These are phyloP conservation scores for Tragelaphus oryx DNA, from an alignment of 2,797 vertebrate genomes.

Conservation along the genomic window DNA sequence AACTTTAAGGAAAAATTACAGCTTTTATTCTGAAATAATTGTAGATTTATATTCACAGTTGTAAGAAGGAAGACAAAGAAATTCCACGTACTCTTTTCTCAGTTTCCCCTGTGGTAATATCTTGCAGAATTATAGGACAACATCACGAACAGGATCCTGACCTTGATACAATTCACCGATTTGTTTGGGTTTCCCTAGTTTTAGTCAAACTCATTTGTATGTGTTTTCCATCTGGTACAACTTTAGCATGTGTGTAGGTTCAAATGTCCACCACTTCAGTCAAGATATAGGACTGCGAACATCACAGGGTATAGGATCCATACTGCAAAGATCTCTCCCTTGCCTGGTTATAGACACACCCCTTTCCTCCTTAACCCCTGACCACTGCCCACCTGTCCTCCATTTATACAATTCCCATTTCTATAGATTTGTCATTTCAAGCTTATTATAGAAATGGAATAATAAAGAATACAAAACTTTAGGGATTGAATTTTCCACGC, in stretches of 20 bases:
- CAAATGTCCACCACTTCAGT: background rate
- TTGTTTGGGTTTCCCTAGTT: background rate
- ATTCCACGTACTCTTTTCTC: background rate
- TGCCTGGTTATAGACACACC: background rate
- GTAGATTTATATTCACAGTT: background rate
- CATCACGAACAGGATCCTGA: background rate
- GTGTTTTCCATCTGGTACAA: background rate
- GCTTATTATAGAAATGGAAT: background rate
- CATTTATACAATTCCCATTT: background rate
- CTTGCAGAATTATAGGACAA: background rate
- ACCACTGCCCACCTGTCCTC: background rate
- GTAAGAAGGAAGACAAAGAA: background rate
- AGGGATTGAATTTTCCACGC: background rate
- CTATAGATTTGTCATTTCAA: background rate
- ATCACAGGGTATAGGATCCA: background rate
- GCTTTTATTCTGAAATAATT: background rate
- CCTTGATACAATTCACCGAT: background rate
- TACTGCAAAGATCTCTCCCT: accelerated
- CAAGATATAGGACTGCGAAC: accelerated
- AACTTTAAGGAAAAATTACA: background rate
- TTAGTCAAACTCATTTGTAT: background rate
- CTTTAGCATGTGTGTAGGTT: background rate
- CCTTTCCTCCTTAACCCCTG: background rate
- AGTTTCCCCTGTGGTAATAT: background rate
- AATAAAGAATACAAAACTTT: background rate